Conservation (phyloP, 2,113 vertebrate genomes). For the Pteropus alecto region DNA sequence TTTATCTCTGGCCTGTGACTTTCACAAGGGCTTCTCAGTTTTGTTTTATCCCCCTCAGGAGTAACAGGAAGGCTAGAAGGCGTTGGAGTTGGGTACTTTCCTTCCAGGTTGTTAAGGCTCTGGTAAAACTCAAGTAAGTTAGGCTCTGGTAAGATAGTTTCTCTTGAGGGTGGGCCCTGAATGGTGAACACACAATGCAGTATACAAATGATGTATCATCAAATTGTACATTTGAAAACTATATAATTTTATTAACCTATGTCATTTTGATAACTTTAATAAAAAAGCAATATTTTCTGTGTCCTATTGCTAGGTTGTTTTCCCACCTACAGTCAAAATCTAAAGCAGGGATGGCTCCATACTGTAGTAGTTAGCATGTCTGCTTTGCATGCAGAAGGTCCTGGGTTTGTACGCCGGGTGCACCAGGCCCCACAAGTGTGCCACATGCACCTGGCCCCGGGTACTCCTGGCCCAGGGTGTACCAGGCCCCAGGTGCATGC, state of each 20-base stretch:
- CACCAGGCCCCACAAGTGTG: too few species aligned
- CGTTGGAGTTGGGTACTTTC: neutral
- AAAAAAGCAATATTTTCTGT: neutral
- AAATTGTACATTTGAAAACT: too few species aligned
- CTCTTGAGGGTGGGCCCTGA: neutral
- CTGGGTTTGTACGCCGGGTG: too few species aligned
- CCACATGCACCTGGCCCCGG: too few species aligned
- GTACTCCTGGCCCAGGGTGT: too few species aligned
- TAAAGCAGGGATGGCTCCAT: neutral
- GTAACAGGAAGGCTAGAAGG: neutral
- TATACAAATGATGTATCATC: too few species aligned
- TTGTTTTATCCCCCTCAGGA: neutral
- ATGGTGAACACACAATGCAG: too few species aligned
- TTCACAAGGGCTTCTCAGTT: neutral
- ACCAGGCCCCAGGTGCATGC: too few species aligned
- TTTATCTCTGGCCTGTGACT: neutral
- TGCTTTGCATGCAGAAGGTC: too few species aligned
- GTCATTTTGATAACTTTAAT: too few species aligned
- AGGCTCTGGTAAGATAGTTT: neutral
- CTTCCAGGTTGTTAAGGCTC: neutral
- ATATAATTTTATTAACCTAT: too few species aligned
- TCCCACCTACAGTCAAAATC: neutral
- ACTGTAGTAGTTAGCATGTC: too few species aligned
- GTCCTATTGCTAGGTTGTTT: neutral
- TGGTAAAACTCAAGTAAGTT: neutral